Conservation (phyloP, 2,888 invertebrate genomes). For the Silvanus unidentatus region DNA sequence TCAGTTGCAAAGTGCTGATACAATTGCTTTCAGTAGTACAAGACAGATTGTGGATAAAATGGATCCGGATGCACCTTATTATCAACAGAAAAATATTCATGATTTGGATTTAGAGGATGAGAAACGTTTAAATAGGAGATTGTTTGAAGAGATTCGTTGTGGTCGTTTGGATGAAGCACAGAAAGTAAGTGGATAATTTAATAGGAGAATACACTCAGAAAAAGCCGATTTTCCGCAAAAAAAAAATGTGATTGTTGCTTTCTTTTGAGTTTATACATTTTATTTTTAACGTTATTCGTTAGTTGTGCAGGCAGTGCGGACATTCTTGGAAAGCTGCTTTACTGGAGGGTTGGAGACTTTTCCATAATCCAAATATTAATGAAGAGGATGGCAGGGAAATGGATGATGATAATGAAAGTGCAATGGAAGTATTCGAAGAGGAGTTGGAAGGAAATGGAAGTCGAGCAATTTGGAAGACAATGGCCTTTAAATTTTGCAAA, state of each 20-base stretch:
- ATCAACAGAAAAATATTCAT: conserved; percentile 73
- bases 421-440: conserved; percentile 24
- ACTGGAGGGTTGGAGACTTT: conserved; percentile 83
- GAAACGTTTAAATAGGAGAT: conserved; percentile 51
- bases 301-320: conserved; percentile 74
- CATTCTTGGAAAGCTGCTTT: conserved; percentile 90
- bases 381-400: conserved; percentile 36
- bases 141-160: conserved; percentile 74
- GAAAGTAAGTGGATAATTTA: conserved; percentile 41
- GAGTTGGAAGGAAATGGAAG: conserved; percentile 74
- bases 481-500: conserved; percentile 54
- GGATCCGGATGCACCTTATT: conserved; percentile 85
- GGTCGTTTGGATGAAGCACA: conserved; percentile 83
- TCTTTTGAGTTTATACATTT: not conserved
- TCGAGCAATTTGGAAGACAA: conserved; percentile 73
- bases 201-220: conserved; percentile 12
- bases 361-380: conserved; percentile 77
- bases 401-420: conserved; percentile 30
- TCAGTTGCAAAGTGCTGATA: conserved; percentile 54
- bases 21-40: conserved; percentile 54
- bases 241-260: too few relatives aligned
- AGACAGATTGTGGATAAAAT: conserved; percentile 60
- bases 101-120: conserved; percentile 85
- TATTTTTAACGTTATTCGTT: conserved; percentile 13
- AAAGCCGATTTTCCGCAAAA: too few relatives aligned